Conservation (phyloP, 2,888 invertebrate genomes). For the Drosophila kanekoi region DNA sequence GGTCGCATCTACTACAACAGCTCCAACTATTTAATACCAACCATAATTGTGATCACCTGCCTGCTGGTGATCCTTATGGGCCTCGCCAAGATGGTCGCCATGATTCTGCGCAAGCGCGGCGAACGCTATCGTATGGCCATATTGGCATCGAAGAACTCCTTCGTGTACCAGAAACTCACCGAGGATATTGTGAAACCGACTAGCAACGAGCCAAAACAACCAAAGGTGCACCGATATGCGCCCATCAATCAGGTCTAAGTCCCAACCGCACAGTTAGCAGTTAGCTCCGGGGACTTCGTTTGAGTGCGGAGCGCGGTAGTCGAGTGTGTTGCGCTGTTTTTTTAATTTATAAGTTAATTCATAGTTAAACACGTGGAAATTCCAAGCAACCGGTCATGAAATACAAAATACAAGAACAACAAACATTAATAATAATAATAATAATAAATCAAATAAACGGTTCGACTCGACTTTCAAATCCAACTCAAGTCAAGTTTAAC, state of each 20-base stretch:
- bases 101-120: conserved; percentile 86
- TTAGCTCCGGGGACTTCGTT: conserved; percentile 37
- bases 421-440: neutral
- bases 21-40: conserved; percentile 87
- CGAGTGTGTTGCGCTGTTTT: conserved; percentile 76
- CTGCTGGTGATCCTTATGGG: conserved; percentile 87
- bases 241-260: conserved; percentile 86
- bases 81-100: conserved; percentile 86
- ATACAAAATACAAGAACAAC: conserved; percentile 10
- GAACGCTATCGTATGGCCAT: conserved; percentile 85
- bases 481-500: conserved; percentile 27
- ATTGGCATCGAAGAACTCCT: conserved; percentile 85
- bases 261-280: conserved; percentile 48
- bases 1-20: conserved; percentile 85
- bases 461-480: conserved; percentile 22
- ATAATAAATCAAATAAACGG: conserved; percentile 26
- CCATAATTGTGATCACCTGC: conserved; percentile 87
- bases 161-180: conserved; percentile 92
- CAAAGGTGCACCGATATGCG: conserved; percentile 89
- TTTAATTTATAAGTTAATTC: conserved; percentile 78
- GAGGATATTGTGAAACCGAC: conserved; percentile 90
- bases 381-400: conserved; percentile 34
- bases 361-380: conserved; percentile 63
- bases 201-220: conserved; percentile 86
- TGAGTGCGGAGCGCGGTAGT: conserved; percentile 34